Evolutionary conservation across 2,113 vertebrate species (phyloP), one percentile per base, ranked within the genome.

Genomic region (Pardalotus punctatus): DNA sequence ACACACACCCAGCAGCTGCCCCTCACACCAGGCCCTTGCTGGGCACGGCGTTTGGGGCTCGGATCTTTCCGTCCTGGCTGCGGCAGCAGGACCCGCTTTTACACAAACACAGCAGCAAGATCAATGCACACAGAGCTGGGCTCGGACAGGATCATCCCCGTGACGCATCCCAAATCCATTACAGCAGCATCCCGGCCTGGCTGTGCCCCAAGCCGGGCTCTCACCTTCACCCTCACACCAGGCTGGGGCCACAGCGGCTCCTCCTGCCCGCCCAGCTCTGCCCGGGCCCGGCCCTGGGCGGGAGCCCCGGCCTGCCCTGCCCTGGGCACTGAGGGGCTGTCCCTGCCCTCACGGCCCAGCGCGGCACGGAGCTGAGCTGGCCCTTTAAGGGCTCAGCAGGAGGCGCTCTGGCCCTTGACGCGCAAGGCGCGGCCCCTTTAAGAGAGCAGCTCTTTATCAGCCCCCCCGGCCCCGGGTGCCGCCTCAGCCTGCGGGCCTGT

Each of bases 71-170:
- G 0, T 6, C 15, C 4, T 4, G 38, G 14, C 27, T 3, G 5
- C 3, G 42, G 28, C 3, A 3, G 38, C 47, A 27, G 67, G 13
- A 60, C 2, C 4, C 2, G 0, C 20, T 11, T 20, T 8, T 4
- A 22, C 2, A 7, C 25, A n/a, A 1, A 8, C 2, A 2, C 2
- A 5, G 31, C 50, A 43, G 17, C 16, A 2, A 31, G 48, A 35
- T 1, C 35, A 2, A 0, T 0, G 10, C 20, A 3, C 1, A 1
- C 0, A 8, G n/a, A 6, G 80, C 2, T 21, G 43, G 20, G n/a
- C 5, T 24, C 53, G 2, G 16, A 3, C 42, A 33, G 62, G 28
- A 50, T 38, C 56, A 24, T 1, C 54, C 48, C 5, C 0, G 31
- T 33, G 21, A 28, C 0, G 1, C 61, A 31, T 16, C 66, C 35